These are phyloP conservation scores for Habrosyne pyritoides DNA, from an alignment of 2,888 invertebrate species.

Conservation along the genomic window DNA sequence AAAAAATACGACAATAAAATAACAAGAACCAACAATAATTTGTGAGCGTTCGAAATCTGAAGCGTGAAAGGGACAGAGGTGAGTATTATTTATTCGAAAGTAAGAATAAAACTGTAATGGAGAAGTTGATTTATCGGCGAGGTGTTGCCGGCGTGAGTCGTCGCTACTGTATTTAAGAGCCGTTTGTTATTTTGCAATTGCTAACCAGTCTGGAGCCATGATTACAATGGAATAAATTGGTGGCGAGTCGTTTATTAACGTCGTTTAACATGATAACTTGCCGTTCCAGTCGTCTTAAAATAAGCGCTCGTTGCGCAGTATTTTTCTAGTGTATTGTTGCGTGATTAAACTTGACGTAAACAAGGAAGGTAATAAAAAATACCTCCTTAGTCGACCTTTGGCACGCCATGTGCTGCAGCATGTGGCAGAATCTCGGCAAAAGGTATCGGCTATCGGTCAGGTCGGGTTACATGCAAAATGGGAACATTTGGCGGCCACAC, in stretches of 20 bases:
- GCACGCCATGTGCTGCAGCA: conserved; percentile 65
- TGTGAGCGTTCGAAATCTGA: conserved; percentile 74
- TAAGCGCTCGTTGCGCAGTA: conserved; percentile 25
- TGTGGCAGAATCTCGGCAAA: conserved; percentile 71
- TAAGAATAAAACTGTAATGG: conserved; percentile 71
- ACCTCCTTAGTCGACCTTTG: conserved; percentile 74
- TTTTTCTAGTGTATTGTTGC: conserved; percentile 22
- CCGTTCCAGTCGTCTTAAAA: conserved; percentile 1
- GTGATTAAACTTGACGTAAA: conserved; percentile 47
- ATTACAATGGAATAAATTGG: conserved; percentile 67
- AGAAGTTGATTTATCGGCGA: conserved; percentile 73
- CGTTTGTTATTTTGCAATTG: conserved; percentile 67
- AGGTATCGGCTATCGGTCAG: conserved; percentile 42
- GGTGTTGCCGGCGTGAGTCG: conserved; percentile 47
- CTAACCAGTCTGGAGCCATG: conserved; percentile 44
- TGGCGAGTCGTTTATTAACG: conserved; percentile 50
- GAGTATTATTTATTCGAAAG: conserved; percentile 65
- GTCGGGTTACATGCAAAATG: conserved; percentile 62
- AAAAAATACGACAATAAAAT: conserved; percentile 61
- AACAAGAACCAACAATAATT: conserved; percentile 77
- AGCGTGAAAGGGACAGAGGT: conserved; percentile 70
- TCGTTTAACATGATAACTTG: conserved; percentile 12
- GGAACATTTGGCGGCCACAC: conserved; percentile 75
- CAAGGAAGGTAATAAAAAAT: conserved; percentile 66
- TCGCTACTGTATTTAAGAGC: conserved; percentile 70